phyloP scores from a whole-genome alignment of 2,113 vertebrate species.

The Cheilinus undulatus region DNA sequence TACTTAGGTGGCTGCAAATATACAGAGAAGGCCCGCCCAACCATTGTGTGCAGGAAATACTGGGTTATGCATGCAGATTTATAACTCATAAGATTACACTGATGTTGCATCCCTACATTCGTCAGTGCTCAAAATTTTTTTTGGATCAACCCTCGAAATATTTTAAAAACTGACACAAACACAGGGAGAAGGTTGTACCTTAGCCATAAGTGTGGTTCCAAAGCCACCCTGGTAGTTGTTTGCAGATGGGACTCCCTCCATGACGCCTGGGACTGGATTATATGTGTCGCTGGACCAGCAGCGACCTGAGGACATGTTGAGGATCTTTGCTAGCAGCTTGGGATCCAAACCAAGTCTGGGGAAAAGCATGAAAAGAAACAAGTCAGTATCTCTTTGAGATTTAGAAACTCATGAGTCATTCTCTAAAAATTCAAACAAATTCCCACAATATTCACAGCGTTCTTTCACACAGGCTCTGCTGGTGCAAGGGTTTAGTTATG shows the following conservation, averaged over 20 bases:
- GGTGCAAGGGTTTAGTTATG: neutral
- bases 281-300: constrained; percentile 99
- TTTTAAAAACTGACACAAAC: neutral
- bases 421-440: neutral
- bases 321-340: constrained; percentile 92
- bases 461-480: neutral
- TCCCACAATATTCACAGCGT: neutral
- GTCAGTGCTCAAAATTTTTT: too few species aligned
- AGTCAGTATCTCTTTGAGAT: neutral
- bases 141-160: neutral
- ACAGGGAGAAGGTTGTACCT: constrained; percentile 72
- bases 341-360: constrained; percentile 96
- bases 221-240: constrained; percentile 99
- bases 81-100: too few species aligned
- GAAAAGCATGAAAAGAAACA: constrained; percentile 54
- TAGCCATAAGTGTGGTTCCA: constrained; percentile 95
- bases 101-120: too few species aligned
- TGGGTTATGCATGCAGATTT: too few species aligned
- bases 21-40: too few species aligned
- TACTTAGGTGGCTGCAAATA: too few species aligned
- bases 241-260: constrained; percentile 96
- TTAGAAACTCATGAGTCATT: neutral
- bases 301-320: constrained; percentile 97
- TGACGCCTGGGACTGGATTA: constrained; percentile 97
- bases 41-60: too few species aligned